Evolutionary conservation across 2,113 vertebrate genomes (phyloP).

Genomic region (Anarhynchus alexandrinus): DNA sequence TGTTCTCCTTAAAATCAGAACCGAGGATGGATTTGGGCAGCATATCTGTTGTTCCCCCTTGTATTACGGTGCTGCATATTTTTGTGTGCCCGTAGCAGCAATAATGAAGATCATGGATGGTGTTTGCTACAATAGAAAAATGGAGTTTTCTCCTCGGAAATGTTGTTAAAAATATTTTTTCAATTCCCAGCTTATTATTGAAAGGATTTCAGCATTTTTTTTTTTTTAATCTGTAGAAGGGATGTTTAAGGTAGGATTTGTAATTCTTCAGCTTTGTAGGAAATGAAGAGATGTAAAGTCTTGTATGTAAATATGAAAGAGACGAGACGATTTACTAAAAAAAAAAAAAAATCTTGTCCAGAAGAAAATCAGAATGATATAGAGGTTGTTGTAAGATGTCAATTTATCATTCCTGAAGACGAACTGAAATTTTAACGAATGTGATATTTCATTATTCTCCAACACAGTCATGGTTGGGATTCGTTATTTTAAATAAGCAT

Average conservation of each 20-base stretch:
- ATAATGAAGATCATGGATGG: slow-evolving; percentile 40
- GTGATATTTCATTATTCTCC: slow-evolving; percentile 5
- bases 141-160: background rate
- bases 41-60: background rate
- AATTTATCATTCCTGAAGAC: slow-evolving; percentile 33
- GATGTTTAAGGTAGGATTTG: background rate
- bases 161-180: background rate
- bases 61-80: slow-evolving; percentile 54
- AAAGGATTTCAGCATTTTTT: background rate
- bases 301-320: background rate
- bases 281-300: background rate
- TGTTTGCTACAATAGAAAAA: slow-evolving; percentile 22
- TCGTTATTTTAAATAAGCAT: background rate
- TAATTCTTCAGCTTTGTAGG: background rate
- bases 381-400: slow-evolving; percentile 11
- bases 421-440: slow-evolving; percentile 41
- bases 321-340: background rate
- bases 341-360: background rate
- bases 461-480: background rate
- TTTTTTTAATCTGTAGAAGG: background rate
- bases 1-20: background rate
- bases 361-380: background rate
- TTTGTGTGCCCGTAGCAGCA: slow-evolving; percentile 24
- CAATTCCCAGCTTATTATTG: background rate
- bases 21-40: background rate